phyloP scores from a whole-genome alignment of 2,113 vertebrate species.

The Ondatra zibethicus region DNA sequence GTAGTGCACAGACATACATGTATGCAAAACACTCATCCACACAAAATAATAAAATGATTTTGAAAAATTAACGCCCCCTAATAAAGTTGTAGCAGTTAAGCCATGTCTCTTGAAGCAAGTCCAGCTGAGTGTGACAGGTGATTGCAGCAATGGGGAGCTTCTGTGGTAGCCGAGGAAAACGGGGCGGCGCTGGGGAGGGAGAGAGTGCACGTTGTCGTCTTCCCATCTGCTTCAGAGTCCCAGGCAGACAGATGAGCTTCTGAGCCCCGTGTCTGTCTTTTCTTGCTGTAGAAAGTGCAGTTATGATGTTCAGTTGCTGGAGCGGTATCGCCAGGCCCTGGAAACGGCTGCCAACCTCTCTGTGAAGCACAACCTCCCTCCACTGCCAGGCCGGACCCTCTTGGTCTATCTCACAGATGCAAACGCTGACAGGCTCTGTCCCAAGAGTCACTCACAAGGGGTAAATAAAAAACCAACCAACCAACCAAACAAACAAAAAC shows the following conservation, averaged over 20 bases:
- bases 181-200: too few relatives aligned
- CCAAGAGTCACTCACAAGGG: conserved; percentile 60
- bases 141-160: not conserved
- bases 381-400: conserved; percentile 89
- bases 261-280: conserved; percentile 17
- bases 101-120: not conserved
- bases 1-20: not conserved
- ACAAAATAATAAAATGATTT: not conserved
- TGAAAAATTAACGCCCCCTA: not conserved
- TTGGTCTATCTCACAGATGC: conserved; percentile 74
- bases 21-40: not conserved
- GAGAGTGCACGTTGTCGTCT: not conserved
- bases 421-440: fast-evolving
- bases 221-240: not conserved
- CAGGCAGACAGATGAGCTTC: not conserved
- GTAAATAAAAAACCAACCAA: not conserved
- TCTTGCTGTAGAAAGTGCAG: conserved; percentile 78
- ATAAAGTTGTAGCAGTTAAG: not conserved
- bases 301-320: conserved; percentile 82
- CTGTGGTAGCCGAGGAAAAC: not conserved
- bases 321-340: conserved; percentile 88
- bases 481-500: not conserved
- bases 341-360: conserved; percentile 90
- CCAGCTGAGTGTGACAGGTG: not conserved
- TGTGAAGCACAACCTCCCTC: conserved; percentile 90